Evolutionary conservation across 2,797 vertebrate species (phyloP), one percentile per base, ranked within the genome.

Genomic region (Pteronotus mesoamericanus): DNA sequence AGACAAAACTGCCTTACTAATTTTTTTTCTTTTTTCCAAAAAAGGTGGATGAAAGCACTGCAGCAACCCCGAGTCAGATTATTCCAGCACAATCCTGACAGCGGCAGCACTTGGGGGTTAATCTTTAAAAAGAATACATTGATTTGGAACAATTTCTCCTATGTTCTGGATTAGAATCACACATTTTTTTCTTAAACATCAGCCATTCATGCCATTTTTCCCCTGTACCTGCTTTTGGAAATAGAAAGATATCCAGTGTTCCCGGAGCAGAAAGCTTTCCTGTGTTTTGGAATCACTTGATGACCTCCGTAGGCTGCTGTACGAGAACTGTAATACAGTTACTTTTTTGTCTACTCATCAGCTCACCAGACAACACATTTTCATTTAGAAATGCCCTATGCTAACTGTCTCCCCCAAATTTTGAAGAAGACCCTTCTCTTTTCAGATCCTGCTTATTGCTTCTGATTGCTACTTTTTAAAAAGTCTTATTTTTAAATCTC

Each of bases 121-220:
- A 96, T 66, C 61, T 95, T 96, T 74, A 53, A 21, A 97, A 93
- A 96, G 51, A 85, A 93, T 88, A 93, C 44, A 83, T 37, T 57
- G 10, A 15, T 79, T 77, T 89, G 72, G 57, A 95, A 93, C 3
- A 88, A 48, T 72, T 94, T 48, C 44, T 86, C 37, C 39, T 84
- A 16, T 53, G 61, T 89, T 86, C 9, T 94, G 6, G 32, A 57
- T 94, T 87, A 87, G 19, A 29, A 94, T 80, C 26, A 80, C 79
- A 24, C 8, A 64, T 55, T 24, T 0, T 90, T 82, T 93, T 88
- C 14, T 95, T 94, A 77, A 92, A 42, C 55, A 64, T 59, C 22
- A 78, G 10, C 53, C 32, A 86, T n/a, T 4, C 71, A 75, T 89
- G 22, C 77, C 32, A 72, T 46, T 39, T 46, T 42, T 39, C 71